Evolutionary conservation across 2,797 vertebrate genomes (phyloP), one percentile per base, ranked within the genome.

Genomic region (Remorina albescens): DNA sequence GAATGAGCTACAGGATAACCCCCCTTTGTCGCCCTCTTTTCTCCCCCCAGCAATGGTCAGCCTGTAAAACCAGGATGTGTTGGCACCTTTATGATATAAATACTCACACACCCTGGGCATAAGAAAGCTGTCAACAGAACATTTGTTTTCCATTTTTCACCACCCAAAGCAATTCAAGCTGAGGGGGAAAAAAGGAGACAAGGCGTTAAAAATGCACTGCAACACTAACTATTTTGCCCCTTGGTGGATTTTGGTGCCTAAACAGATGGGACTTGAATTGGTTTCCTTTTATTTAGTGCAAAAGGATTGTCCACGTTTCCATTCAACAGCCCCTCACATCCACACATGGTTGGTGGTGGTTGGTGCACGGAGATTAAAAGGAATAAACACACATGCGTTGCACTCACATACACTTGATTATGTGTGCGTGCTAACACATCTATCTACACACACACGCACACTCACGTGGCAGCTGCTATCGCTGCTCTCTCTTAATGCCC

Each of bases 91-190:
- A 92, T 92, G 83, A 93, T 94, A 95, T 94, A 95, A 95, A 95
- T 95, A 95, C 90, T 82, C 85, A 89, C 95, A 95, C 96, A 98
- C 98, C 97, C 96, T 87, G 96, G 98, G 96, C 97, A 98, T 93
- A 96, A 95, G 93, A 98, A 96, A 91, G 96, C 97, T 95, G 98
- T 99, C 94, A 98, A 91, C 87, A 96, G 91, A 94, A 98, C 97
- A 89, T 98, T 99, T 92, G 97, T 97, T 96, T 98, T 98, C 96
- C 97, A 98, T 94, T 98, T 99, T 94, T 98, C 98, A 90, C 96
- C 96, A 94, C 96, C 96, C 93, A 97, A 96, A 88, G 96, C 97
- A 96, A 86, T 87, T 93, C 89, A 92, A 89, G 92, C 82, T 82
- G 78, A 92, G 89, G 88, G 58, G 67, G 81, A 61, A 90, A 80